These are phyloP conservation scores for Pontoporia blainvillei DNA, from an alignment of 2,113 vertebrate species.

Conservation along the genomic window DNA sequence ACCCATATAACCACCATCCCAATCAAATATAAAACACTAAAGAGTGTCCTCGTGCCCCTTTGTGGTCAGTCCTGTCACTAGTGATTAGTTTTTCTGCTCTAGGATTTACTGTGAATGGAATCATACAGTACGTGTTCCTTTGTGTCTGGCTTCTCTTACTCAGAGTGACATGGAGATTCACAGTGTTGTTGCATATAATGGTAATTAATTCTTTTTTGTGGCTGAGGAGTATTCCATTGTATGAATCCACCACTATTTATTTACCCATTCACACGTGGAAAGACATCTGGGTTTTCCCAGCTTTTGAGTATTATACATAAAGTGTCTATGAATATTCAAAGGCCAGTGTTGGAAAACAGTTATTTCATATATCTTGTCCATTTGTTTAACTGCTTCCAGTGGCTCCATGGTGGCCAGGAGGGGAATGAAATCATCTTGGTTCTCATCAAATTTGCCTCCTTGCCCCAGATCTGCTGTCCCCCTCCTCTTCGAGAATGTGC, in stretches of 20 bases:
- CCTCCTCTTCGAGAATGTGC: background rate
- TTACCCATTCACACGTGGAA: background rate
- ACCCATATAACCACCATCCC: background rate
- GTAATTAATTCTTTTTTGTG: background rate
- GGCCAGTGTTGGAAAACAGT: accelerated
- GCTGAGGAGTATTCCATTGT: background rate
- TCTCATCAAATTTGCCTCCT: background rate
- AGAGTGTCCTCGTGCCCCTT: background rate
- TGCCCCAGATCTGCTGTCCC: no score
- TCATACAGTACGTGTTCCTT: background rate
- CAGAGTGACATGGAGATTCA: background rate
- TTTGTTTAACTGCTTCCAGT: background rate
- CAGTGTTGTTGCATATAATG: accelerated
- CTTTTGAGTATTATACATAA: background rate
- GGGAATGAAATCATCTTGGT: background rate
- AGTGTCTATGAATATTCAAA: background rate
- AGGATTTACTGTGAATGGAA: background rate
- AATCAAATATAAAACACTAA: background rate
- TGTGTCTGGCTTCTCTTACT: background rate
- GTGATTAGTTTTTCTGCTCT: background rate
- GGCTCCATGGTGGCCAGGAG: background rate
- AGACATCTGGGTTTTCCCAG: background rate
- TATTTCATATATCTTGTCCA: background rate
- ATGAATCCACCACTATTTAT: background rate
- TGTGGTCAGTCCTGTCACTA: background rate